Percentiles rank a stretch among this genome's conserved stretches.
These are phyloP conservation scores for Pollicipes pollicipes DNA, from an alignment of 1,140 invertebrate genomes.

Conservation along the genomic window DNA sequence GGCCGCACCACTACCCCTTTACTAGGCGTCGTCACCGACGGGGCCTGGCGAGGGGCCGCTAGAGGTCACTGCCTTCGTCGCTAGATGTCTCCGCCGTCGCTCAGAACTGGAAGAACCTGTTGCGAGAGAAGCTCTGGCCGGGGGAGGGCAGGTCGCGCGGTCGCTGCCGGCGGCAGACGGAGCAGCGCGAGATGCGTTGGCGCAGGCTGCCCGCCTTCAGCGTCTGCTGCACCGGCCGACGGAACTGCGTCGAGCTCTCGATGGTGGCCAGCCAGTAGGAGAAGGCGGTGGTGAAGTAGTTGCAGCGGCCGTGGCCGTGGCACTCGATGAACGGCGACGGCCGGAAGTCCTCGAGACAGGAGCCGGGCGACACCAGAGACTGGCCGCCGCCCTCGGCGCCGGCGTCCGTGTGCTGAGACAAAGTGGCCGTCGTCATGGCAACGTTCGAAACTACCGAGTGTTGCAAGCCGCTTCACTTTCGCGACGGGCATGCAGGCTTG, in stretches of 20 bases:
- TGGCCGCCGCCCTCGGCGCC: slow-evolving; percentile 82
- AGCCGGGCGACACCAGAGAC: slow-evolving; percentile 73
- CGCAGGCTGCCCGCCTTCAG: slow-evolving; percentile 60
- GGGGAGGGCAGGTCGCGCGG: too few species aligned
- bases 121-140: too few species aligned
- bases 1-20: too few species aligned
- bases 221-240: slow-evolving; percentile 58
- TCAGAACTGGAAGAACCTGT: too few species aligned
- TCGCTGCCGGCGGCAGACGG: not conserved
- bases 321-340: slow-evolving; percentile 31
- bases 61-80: too few species aligned
- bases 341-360: slow-evolving; percentile 79
- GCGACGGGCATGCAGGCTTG: too few species aligned
- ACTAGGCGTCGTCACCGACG: too few species aligned
- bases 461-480: too few species aligned
- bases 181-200: slow-evolving; percentile 59
- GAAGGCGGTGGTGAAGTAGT: slow-evolving; percentile 65
- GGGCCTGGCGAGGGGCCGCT: too few species aligned
- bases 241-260: slow-evolving; percentile 60
- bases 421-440: too few species aligned
- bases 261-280: slow-evolving; percentile 83
- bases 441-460: too few species aligned
- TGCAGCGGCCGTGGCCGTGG: slow-evolving; percentile 58
- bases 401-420: slow-evolving; percentile 60
- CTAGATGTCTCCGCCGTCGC: too few species aligned